phyloP scores from a whole-genome alignment of 2,113 vertebrate genomes.

The Ophthalmolycus amberensis region DNA sequence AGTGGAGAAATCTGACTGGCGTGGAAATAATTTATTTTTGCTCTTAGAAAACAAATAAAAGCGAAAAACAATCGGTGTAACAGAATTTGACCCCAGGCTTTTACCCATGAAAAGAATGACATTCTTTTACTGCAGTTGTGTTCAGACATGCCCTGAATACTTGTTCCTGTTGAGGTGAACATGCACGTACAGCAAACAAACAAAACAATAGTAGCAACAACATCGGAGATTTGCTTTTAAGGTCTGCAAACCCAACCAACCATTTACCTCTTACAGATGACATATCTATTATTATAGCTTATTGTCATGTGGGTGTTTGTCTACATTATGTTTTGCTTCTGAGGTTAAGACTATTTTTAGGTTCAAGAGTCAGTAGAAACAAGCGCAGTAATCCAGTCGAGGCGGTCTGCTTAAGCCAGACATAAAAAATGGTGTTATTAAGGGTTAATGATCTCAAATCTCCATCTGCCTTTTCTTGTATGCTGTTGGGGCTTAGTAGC shows the following conservation, averaged over 20 bases:
- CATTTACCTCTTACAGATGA: slow-evolving; percentile 56
- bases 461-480: slow-evolving; percentile 58
- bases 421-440: slow-evolving; percentile 58
- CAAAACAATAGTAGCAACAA: slow-evolving; percentile 69
- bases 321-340: slow-evolving; percentile 30
- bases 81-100: slow-evolving; percentile 60
- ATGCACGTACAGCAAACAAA: slow-evolving; percentile 73
- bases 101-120: slow-evolving; percentile 54
- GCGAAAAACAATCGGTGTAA: slow-evolving; percentile 69
- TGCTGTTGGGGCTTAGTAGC: slow-evolving; percentile 62
- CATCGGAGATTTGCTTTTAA: slow-evolving; percentile 62
- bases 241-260: slow-evolving; percentile 43
- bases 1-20: slow-evolving; percentile 51
- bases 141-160: slow-evolving; percentile 75
- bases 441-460: slow-evolving; percentile 74
- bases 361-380: slow-evolving; percentile 18
- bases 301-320: slow-evolving; percentile 45
- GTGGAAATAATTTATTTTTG: slow-evolving; percentile 31
- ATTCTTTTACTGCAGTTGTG: slow-evolving; percentile 68
- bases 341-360: slow-evolving; percentile 18
- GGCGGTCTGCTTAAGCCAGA: slow-evolving; percentile 50
- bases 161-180: slow-evolving; percentile 64
- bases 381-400: slow-evolving; percentile 53
- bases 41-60: slow-evolving; percentile 39
- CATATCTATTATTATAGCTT: slow-evolving; percentile 62